phyloP scores from a whole-genome alignment of 2,797 vertebrate species.

The Poecilia picta region DNA sequence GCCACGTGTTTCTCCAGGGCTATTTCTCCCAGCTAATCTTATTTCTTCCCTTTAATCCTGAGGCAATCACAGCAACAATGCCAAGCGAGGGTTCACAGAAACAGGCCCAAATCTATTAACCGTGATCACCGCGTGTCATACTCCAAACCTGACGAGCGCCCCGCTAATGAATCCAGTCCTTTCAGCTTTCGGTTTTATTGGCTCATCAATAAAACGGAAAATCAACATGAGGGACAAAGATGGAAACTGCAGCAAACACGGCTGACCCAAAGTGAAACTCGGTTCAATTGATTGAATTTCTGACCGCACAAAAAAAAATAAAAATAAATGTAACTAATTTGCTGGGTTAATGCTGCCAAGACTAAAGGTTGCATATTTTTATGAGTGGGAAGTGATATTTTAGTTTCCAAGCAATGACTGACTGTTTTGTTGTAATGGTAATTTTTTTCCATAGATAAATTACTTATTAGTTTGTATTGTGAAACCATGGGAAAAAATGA shows the following conservation, averaged over 20 bases:
- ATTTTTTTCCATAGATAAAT: background rate
- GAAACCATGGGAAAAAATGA: background rate
- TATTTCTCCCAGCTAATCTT: constrained; percentile 74
- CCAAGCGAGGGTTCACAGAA: constrained; percentile 43
- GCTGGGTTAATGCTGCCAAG: background rate
- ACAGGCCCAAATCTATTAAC: constrained; percentile 69
- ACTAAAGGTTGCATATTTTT: background rate
- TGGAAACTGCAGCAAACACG: constrained; percentile 28
- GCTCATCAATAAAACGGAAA: constrained; percentile 60
- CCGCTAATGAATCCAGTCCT: constrained; percentile 55
- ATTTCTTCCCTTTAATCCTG: constrained; percentile 79
- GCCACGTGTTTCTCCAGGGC: constrained; percentile 71
- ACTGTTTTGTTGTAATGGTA: background rate
- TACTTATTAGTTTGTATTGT: background rate
- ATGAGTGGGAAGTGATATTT: background rate
- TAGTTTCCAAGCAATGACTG: background rate
- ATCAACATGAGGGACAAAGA: constrained; percentile 39
- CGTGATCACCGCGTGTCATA: constrained; percentile 63
- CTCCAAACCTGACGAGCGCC: constrained; percentile 48
- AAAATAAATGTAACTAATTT: too few species aligned
- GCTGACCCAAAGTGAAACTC: constrained; percentile 14
- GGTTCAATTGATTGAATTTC: constrained; percentile 26
- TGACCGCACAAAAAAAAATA: too few species aligned
- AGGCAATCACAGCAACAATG: constrained; percentile 73
- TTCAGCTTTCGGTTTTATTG: constrained; percentile 52